A percentile compares a stretch with the other conserved stretches of the same genome.
These are phyloP conservation scores for Cephus nigrinus DNA, from an alignment of 2,888 invertebrate genomes.

Conservation along the genomic window DNA sequence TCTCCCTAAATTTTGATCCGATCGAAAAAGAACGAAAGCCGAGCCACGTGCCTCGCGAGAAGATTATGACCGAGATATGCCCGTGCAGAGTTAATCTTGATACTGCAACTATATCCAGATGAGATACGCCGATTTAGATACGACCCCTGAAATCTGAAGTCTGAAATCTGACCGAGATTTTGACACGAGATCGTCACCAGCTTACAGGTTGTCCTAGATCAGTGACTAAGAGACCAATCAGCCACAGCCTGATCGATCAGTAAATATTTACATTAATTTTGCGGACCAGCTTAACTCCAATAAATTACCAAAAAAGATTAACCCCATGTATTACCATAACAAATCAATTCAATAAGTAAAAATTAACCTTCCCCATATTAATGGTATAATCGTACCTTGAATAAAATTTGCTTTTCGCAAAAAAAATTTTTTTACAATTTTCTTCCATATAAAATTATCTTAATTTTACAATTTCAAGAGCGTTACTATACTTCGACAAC, in stretches of 20 bases:
- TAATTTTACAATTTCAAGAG: neutral
- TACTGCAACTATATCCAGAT: conserved; percentile 59
- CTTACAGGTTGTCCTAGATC: conserved; percentile 57
- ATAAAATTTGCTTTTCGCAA: neutral
- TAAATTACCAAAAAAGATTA: neutral
- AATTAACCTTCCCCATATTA: neutral
- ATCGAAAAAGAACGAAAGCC: conserved; percentile 38
- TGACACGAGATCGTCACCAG: conserved; percentile 35
- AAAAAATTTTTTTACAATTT: neutral
- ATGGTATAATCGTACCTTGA: neutral
- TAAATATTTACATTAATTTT: neutral
- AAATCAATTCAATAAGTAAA: neutral
- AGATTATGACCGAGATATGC: conserved; percentile 46
- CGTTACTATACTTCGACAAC: neutral
- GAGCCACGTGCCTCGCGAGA: conserved; percentile 45
- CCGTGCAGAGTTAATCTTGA: conserved; percentile 57
- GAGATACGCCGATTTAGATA: conserved; percentile 64
- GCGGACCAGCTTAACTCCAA: neutral
- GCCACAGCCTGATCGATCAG: neutral
- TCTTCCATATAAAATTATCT: neutral
- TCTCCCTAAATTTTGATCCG: conserved; percentile 58
- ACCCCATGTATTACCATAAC: neutral
- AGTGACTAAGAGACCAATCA: conserved; percentile 1
- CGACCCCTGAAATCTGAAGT: conserved; percentile 56
- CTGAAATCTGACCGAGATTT: conserved; percentile 55